Evolutionary conservation across 2,113 vertebrate species (phyloP).

Genomic region (Pseudopipra pipra): DNA sequence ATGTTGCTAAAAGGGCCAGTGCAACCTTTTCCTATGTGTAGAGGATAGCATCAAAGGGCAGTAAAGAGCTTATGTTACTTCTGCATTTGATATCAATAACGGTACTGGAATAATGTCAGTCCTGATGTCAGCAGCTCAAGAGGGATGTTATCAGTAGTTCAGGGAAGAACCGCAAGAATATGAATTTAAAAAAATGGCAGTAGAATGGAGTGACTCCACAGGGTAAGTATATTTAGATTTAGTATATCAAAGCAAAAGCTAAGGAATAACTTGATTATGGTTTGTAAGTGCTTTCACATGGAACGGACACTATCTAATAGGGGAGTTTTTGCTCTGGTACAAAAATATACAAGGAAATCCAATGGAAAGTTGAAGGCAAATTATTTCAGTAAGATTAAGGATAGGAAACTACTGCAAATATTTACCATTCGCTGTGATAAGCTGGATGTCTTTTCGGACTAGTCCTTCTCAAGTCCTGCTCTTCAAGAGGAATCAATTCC

Average conservation of each 20-base stretch:
- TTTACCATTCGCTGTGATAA: background rate
- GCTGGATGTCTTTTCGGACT: background rate
- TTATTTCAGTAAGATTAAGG: background rate
- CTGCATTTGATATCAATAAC: background rate
- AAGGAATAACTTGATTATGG: constrained; percentile 18
- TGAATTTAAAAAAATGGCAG: background rate
- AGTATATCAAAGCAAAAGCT: constrained; percentile 6
- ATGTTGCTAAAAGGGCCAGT: background rate
- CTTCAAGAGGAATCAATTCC: background rate
- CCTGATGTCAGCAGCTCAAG: background rate
- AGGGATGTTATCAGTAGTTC: background rate
- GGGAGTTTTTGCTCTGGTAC: background rate
- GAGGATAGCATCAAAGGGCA: background rate
- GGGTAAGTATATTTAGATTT: constrained; percentile 1
- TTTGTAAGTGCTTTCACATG: constrained; percentile 27
- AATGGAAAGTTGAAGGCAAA: background rate
- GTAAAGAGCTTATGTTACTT: background rate
- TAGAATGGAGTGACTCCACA: background rate
- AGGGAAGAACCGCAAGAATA: background rate
- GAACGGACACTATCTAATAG: background rate
- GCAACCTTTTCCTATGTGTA: background rate
- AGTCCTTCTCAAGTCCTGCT: background rate
- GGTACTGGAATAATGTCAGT: background rate
- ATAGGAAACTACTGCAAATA: background rate
- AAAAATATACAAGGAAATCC: background rate